A percentile compares a stretch with the other conserved stretches of the same genome.
phyloP scores from a whole-genome alignment of 2,888 invertebrate species.

The Hydroisotoma schaefferi region DNA sequence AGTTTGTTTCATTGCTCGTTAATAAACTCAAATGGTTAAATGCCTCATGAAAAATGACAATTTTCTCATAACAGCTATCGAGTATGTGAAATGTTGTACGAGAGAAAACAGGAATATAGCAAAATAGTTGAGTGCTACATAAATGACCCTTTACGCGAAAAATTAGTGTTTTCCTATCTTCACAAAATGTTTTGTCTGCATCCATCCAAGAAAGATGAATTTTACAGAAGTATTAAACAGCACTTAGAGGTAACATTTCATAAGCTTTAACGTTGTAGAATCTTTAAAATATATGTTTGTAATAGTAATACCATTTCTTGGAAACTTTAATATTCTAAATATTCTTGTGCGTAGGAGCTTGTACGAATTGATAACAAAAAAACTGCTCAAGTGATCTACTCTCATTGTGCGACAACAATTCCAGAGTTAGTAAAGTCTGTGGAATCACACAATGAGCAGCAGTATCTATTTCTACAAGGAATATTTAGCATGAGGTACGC shows the following conservation, averaged over 20 bases:
- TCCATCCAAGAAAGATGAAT: constrained; percentile 39
- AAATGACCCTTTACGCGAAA: constrained; percentile 61
- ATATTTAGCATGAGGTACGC: constrained; percentile 56
- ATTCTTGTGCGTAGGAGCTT: constrained; percentile 57
- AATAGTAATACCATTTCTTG: not conserved
- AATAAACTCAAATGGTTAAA: not conserved
- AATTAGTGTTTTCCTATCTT: constrained; percentile 60
- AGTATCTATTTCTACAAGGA: constrained; percentile 61
- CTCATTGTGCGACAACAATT: constrained; percentile 57
- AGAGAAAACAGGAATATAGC: constrained; percentile 61
- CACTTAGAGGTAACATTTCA: constrained; percentile 45
- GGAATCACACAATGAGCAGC: constrained; percentile 53
- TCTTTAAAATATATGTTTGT: constrained; percentile 6
- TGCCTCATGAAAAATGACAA: not conserved
- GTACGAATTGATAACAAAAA: constrained; percentile 61
- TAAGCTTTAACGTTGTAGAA: too few species aligned
- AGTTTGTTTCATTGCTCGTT: constrained; percentile 45
- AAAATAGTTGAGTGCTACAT: constrained; percentile 67
- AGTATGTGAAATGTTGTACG: constrained; percentile 68
- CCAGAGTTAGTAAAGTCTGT: constrained; percentile 55
- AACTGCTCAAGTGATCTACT: constrained; percentile 62
- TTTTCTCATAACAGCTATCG: constrained; percentile 57
- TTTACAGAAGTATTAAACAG: constrained; percentile 45
- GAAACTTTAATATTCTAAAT: too few species aligned
- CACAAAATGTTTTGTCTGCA: constrained; percentile 52